Conservation (phyloP, 2,888 invertebrate species). For the Drosophila ustulata region DNA sequence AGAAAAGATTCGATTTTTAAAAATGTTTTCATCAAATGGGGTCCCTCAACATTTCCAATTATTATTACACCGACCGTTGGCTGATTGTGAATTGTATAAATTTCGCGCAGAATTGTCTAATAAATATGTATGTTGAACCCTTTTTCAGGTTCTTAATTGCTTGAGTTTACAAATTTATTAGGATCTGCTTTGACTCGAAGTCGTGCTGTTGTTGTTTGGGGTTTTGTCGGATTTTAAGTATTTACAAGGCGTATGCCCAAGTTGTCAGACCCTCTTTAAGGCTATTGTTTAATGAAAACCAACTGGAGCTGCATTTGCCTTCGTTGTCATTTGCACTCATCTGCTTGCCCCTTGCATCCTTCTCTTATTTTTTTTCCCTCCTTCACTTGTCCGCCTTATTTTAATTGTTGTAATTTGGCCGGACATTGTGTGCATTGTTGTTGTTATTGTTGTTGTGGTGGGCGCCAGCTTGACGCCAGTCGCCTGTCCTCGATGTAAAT, state of each 20-base stretch:
- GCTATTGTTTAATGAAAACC: conserved; percentile 23
- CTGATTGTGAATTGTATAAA: conserved; percentile 10
- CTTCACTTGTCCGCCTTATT: conserved; percentile 42
- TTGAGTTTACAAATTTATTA: conserved; percentile 21
- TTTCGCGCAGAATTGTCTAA: conserved; percentile 2
- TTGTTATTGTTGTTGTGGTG: conserved; percentile 36
- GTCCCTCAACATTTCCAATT: neutral
- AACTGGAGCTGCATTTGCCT: conserved; percentile 50
- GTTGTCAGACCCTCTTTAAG: conserved; percentile 28
- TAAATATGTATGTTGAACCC: conserved; percentile 15
- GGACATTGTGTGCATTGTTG: conserved; percentile 33
- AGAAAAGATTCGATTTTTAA: no score
- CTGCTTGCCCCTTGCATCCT: conserved; percentile 24
- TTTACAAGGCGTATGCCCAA: conserved; percentile 18
- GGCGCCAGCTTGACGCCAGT: conserved; percentile 70
- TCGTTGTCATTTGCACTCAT: conserved; percentile 52
- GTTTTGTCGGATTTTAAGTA: neutral
- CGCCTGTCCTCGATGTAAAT: conserved; percentile 42
- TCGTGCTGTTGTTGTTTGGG: conserved; percentile 1
- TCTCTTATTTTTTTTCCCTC: neutral
- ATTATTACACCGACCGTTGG: neutral
- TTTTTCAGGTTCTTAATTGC: conserved; percentile 18
- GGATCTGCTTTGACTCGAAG: conserved; percentile 4
- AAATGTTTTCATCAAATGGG: neutral
- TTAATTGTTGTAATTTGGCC: conserved; percentile 74